These are phyloP conservation scores for Tiphia femorata DNA, from an alignment of 2,888 invertebrate species.

Conservation along the genomic window DNA sequence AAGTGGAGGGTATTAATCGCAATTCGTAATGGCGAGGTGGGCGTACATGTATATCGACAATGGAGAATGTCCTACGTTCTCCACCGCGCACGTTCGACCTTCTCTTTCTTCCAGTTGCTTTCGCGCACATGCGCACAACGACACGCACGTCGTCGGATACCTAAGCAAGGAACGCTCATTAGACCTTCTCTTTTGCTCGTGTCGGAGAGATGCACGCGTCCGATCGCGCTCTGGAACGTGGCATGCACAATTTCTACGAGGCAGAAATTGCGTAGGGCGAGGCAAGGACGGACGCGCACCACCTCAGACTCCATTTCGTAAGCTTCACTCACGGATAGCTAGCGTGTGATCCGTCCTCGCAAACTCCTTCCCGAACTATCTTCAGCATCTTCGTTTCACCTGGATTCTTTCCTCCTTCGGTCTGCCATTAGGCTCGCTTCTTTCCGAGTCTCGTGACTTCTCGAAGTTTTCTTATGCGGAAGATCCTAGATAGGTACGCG, in stretches of 20 bases:
- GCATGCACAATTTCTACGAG: neutral
- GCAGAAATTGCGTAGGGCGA: conserved; percentile 28
- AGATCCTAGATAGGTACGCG: too few relatives aligned
- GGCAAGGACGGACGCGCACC: conserved; percentile 37
- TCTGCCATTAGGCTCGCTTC: too few relatives aligned
- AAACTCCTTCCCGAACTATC: too few relatives aligned
- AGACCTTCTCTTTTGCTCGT: neutral
- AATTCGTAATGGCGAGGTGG: conserved; percentile 22
- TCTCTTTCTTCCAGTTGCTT: neutral
- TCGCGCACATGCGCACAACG: neutral
- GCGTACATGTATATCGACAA: conserved; percentile 28
- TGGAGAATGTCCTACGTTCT: conserved; percentile 19
- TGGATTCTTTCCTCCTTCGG: too few relatives aligned
- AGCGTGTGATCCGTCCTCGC: too few relatives aligned
- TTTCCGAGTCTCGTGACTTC: too few relatives aligned
- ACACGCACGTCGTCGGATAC: neutral
- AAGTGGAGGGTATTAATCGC: conserved; percentile 32
- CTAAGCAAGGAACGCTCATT: neutral
- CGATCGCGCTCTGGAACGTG: neutral
- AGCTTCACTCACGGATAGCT: too few relatives aligned
- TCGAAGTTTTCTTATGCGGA: too few relatives aligned
- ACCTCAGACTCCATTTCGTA: conserved; percentile 10
- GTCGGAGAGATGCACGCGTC: neutral
- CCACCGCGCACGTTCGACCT: neutral
- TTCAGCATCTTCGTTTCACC: too few relatives aligned